These are phyloP conservation scores for Eretmocerus hayati DNA, from an alignment of 2,888 invertebrate species.

Conservation along the genomic window DNA sequence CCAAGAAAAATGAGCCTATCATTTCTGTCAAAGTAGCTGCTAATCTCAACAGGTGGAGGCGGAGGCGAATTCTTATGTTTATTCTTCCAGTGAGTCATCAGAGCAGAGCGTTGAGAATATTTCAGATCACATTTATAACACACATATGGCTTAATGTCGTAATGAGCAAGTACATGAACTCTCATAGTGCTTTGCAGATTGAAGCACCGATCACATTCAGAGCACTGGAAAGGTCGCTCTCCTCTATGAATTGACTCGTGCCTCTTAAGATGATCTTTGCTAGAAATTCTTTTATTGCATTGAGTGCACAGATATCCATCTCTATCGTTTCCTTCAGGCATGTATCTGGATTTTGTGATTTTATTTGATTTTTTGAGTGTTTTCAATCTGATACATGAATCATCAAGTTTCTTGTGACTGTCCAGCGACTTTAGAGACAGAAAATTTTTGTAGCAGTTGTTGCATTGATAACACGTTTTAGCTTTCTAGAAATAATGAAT, in stretches of 20 bases:
- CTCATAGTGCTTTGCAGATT: slow-evolving; percentile 17
- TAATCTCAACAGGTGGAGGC: slow-evolving; percentile 21
- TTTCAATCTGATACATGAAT: too few species aligned
- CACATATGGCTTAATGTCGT: slow-evolving; percentile 26
- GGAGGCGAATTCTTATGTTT: slow-evolving; percentile 24
- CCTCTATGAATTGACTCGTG: slow-evolving; percentile 18
- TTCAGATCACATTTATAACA: slow-evolving; percentile 24
- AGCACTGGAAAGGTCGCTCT: slow-evolving; percentile 16
- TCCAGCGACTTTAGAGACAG: not conserved
- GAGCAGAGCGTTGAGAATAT: slow-evolving; percentile 27
- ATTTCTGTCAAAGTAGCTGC: slow-evolving; percentile 10
- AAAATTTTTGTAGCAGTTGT: slow-evolving; percentile 5
- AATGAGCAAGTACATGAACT: slow-evolving; percentile 24
- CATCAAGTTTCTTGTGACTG: not conserved
- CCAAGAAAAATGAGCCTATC: slow-evolving; percentile 2
- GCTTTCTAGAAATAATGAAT: not conserved
- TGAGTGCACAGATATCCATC: slow-evolving; percentile 36
- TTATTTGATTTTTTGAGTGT: not conserved
- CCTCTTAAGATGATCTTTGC: slow-evolving; percentile 23
- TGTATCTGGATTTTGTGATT: not conserved
- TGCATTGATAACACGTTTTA: not conserved
- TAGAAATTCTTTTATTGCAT: slow-evolving; percentile 45
- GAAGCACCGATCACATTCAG: slow-evolving; percentile 21
- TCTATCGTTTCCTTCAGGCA: slow-evolving; percentile 19
- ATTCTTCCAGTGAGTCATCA: slow-evolving; percentile 29